Conservation (phyloP, 2,113 vertebrate genomes). For the Natator depressus region DNA sequence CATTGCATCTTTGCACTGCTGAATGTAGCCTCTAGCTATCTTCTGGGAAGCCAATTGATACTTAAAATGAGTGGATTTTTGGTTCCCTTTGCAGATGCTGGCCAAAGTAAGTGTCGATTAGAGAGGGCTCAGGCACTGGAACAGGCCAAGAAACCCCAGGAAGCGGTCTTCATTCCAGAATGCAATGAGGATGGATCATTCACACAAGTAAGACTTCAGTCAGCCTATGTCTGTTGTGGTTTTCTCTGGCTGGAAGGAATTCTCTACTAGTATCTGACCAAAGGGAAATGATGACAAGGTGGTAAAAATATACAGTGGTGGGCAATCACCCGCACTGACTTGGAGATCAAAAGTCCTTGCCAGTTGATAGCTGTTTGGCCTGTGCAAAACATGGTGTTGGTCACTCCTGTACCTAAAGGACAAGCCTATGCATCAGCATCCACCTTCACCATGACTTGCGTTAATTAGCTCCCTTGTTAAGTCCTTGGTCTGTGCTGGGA, state of each 20-base stretch:
- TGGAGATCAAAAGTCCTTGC: neutral
- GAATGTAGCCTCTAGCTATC: neutral
- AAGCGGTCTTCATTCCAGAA: constrained; percentile 95
- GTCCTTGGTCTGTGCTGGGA: neutral
- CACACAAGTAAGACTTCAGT: constrained; percentile 84
- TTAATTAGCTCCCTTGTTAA: neutral
- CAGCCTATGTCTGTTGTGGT: neutral
- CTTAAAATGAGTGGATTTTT: neutral
- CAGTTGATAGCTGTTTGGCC: neutral
- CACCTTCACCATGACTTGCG: neutral
- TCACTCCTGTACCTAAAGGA: neutral
- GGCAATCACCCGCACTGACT: neutral
- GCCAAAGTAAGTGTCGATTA: constrained; percentile 91
- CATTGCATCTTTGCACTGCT: accelerated
- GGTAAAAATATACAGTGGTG: neutral
- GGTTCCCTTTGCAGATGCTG: constrained; percentile 82
- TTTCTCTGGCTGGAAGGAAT: neutral
- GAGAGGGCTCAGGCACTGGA: constrained; percentile 93
- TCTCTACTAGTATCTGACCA: neutral
- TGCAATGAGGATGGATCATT: constrained; percentile 96
- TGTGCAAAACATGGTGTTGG: neutral
- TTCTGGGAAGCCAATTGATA: neutral
- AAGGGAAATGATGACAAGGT: neutral
- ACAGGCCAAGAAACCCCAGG: constrained; percentile 91
- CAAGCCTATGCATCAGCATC: neutral